phyloP scores from a whole-genome alignment of 2,113 vertebrate genomes.

The Agapornis roseicollis region DNA sequence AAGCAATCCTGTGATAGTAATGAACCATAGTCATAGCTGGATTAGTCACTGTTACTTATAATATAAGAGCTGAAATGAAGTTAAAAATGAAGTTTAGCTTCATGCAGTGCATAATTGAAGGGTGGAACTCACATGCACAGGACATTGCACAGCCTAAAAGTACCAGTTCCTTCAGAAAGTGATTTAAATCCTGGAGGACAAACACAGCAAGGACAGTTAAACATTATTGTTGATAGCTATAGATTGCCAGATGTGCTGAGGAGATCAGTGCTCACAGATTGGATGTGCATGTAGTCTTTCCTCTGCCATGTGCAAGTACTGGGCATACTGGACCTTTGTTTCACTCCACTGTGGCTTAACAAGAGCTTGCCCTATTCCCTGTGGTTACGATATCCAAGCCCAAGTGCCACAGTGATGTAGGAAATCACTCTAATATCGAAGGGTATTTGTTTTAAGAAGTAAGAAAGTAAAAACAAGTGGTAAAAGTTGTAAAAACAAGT shows the following conservation, averaged over 20 bases:
- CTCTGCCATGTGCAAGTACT: fast-evolving
- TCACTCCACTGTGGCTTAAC: neutral
- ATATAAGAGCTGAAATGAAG: neutral
- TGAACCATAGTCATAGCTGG: neutral
- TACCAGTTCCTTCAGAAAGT: neutral
- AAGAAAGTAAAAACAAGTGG: neutral
- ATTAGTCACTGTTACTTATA: slow-evolving; percentile 25
- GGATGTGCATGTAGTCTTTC: neutral
- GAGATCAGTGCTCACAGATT: neutral
- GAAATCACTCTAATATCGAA: neutral
- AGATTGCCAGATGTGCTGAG: neutral
- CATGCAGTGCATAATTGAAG: neutral
- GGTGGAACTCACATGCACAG: neutral
- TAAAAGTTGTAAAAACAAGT: too few species aligned
- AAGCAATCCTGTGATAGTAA: slow-evolving; percentile 8
- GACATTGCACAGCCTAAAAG: neutral
- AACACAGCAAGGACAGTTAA: neutral
- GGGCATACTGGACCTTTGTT: fast-evolving
- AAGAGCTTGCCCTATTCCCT: neutral
- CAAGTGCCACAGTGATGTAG: neutral
- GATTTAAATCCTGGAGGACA: neutral
- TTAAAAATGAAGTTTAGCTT: neutral
- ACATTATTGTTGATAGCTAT: neutral
- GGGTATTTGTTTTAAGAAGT: neutral
- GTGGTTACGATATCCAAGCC: neutral